Evolutionary conservation across 2,113 vertebrate species (phyloP), one percentile per base, ranked within the genome.

Genomic region (Anarrhichthys ocellatus): DNA sequence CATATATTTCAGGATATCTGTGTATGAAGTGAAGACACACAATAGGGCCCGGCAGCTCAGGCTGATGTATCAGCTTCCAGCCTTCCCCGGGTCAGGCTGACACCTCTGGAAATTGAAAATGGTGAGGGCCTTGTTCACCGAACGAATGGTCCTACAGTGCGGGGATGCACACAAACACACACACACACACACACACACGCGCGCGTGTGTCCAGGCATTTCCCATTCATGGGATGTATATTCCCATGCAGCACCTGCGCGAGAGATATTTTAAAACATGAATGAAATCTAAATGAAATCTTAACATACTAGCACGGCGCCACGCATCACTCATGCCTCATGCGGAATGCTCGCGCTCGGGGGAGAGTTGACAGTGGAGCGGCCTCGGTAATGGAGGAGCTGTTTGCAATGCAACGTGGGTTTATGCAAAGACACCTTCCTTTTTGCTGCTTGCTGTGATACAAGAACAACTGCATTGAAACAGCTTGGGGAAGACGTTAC

Each of bases 241-340:
- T 86, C 76, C 70, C 76, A 73, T 90, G 71, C 82, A 85, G 83
- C 80, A 24, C 22, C 67, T 2, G 58, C 32, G 62, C 63, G 3
- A 75, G 59, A 90, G 86, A 93, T 93, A 92, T 93, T 89, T 92
- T 92, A 85, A 86, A 89, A 91, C 92, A 92, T 94, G 90, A 94
- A 95, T 95, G 90, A 90, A 93, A 95, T 95, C 93, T 94, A 94
- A 94, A 94, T 94, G 90, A 91, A 94, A 94, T 94, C 94, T 93
- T 86, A 91, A 91, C 88, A 82, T 88, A 84, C 77, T 74, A 46
- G 80, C 59, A 6, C 7, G 22, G 78, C 6, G 18, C 75, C 50
- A 7, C 14, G 29, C 78, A 74, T 84, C 81, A 42, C 85, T 91
- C 85, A 73, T 40, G 61, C 58, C 84, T 56, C 9, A 63, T 85